Base-by-base conservation (phyloP, 2,888 invertebrate species). In the Dasysyrphus albostriatus region DNA sequence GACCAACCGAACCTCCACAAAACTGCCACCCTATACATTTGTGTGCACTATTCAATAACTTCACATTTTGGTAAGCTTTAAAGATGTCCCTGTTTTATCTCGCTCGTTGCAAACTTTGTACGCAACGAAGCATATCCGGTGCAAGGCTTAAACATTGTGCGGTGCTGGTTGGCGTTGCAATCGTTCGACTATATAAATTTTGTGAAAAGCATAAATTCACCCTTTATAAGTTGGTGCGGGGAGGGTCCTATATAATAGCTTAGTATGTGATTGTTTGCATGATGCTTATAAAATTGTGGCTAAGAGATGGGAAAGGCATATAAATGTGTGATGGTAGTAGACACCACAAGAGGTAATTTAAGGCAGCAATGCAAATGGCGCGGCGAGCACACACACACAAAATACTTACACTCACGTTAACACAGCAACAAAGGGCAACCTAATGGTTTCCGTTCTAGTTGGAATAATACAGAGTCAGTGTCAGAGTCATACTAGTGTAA, bases 1-100 rank as follows among this genome's bases (percentile, higher is more conserved):
- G 44, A 44, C 44, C 44, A 6, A 42, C 39, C 44, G 44, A 19
- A 19, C n/a, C 42, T 61, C 32, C 39, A 16, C 44, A 47, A 63
- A 10, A 16, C 47, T 19, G 8, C 70, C 72, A 56, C 54, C 54
- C 44, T 8, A 10, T 1, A 9, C 14, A 0, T 29, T 5, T 63
- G 44, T 61, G 34, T 34, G 16, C 44, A 34, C 82, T 63, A 82
- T 82, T 85, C 82, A 82, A 82, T 85, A 85, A 74, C 61, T 85
- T 82, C 47, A 65, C 85, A 82, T 85, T 85, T 81, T 9, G 67
- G 58, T 72, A 56, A 58, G 70, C 65, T 56, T 61, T 47, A 44
- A 56, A n/a, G 63, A n/a, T 19, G 49, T 42, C 58, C 49, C 54
- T 39, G 47, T 32, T 79, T 70, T 79, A 75, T 83, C 67, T 59